Evolutionary conservation across 2,888 invertebrate species (phyloP).

Genomic region (Cantharis flavilabris): DNA sequence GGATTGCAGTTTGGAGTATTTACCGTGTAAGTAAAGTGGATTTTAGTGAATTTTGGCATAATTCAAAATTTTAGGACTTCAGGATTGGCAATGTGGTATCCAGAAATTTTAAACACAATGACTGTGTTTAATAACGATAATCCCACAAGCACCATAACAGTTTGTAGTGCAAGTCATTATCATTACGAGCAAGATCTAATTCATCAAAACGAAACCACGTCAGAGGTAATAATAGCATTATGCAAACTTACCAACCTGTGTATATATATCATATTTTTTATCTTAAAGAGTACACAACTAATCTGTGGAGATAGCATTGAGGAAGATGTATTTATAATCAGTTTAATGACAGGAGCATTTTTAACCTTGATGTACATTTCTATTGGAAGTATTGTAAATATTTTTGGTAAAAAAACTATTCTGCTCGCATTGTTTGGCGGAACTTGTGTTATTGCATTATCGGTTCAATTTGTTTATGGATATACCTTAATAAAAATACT

Average conservation of each 20-base stretch:
- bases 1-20: slow-evolving; percentile 54
- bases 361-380: slow-evolving; percentile 47
- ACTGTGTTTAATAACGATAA: slow-evolving; percentile 40
- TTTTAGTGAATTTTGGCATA: background rate
- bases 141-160: slow-evolving; percentile 39
- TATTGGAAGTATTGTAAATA: slow-evolving; percentile 53
- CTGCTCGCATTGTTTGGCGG: slow-evolving; percentile 41
- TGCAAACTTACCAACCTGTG: background rate
- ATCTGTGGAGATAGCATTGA: slow-evolving; percentile 50
- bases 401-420: slow-evolving; percentile 61
- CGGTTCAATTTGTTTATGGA: slow-evolving; percentile 44
- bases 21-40: slow-evolving; percentile 45
- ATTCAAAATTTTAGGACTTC: slow-evolving; percentile 33
- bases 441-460: slow-evolving; percentile 47
- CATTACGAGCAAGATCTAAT: slow-evolving; percentile 26
- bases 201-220: background rate
- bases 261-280: background rate
- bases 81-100: slow-evolving; percentile 59
- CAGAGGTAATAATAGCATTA: background rate
- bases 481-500: slow-evolving; percentile 41
- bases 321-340: slow-evolving; percentile 47
- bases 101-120: slow-evolving; percentile 62
- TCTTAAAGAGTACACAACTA: background rate
- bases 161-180: slow-evolving; percentile 46
- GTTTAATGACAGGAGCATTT: slow-evolving; percentile 45